Evolutionary conservation across 2,888 invertebrate genomes (phyloP).

Genomic region (Strigamia transsilvanica): DNA sequence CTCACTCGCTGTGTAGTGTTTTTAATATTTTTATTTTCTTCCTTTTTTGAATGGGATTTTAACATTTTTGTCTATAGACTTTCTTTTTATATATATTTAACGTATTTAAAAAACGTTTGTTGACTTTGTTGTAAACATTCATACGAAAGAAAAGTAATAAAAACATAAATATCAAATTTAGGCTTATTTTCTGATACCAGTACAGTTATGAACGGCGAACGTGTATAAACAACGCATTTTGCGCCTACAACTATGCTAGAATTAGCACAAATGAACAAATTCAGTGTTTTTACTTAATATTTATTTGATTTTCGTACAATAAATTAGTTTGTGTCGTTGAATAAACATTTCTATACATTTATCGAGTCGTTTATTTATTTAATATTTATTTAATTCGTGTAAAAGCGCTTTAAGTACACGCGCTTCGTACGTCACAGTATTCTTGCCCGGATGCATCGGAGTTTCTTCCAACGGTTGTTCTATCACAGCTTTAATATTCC

Average conservation of each 20-base stretch:
- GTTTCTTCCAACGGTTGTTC: slow-evolving; percentile 81
- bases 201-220: too few relatives aligned
- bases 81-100: slow-evolving; percentile 16
- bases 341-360: not conserved
- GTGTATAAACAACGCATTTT: too few relatives aligned
- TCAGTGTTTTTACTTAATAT: not conserved
- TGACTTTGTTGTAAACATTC: slow-evolving; percentile 5
- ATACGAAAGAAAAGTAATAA: not conserved
- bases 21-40: not conserved
- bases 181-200: too few relatives aligned
- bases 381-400: slow-evolving; percentile 62
- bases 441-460: slow-evolving; percentile 76
- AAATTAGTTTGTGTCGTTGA: not conserved
- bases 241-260: too few relatives aligned
- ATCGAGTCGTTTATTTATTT: not conserved
- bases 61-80: not conserved
- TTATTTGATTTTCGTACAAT: not conserved
- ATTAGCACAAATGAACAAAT: too few relatives aligned
- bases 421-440: slow-evolving; percentile 91
- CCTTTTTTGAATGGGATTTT: not conserved
- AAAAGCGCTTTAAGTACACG: slow-evolving; percentile 83
- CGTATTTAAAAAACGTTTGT: too few relatives aligned
- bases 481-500: slow-evolving; percentile 81
- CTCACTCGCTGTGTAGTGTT: not conserved
- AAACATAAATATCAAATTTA: not conserved